Evolutionary conservation across 2,888 invertebrate genomes (phyloP), one percentile per base, ranked within the genome.

Genomic region (Nomada hirtipes): DNA sequence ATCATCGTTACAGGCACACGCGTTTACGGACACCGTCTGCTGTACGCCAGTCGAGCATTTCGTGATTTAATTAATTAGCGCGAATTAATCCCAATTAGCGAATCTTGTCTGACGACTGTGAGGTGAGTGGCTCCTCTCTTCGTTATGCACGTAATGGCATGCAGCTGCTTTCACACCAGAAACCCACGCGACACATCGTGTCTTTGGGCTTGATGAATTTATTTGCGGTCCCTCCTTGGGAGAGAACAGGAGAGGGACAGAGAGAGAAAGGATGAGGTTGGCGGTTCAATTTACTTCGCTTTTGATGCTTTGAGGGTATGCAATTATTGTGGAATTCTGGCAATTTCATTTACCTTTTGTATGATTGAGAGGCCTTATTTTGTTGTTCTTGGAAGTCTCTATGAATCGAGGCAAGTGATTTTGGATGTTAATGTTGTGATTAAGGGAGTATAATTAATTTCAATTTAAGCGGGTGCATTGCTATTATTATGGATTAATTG

Each of bases 51-150:
- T n/a, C 57, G 81, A 76, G 86, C 83, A 86, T 89, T 86, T 85
- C 86, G 86, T 88, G 91, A 92, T 92, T 92, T 89, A 91, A 92
- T 92, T 92, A 92, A 92, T 92, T 90, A 92, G 88, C 85, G 85
- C 88, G 88, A 91, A 92, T 92, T 92, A 92, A 91, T 92, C 90
- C 91, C 91, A 92, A 92, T 92, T 92, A 92, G 90, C 80, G 87
- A 86, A 88, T 83, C 90, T 89, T 90, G 91, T 87, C 86, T 84
- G 88, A 87, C 84, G 84, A 88, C 85, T 89, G 85, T 53, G 83
- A 86, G 81, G 65, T 73, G 83, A 84, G 83, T 82, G 81, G 76
- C 74, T 64, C 61, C 87, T 87, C 88, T 88, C 84, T 83, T 88
- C 88, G 87, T 87, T 86, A 85, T 81, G 75, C 70, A 70, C 79